phyloP scores from a whole-genome alignment of 2,113 vertebrate species.

The Cyprinodon tularosa region DNA sequence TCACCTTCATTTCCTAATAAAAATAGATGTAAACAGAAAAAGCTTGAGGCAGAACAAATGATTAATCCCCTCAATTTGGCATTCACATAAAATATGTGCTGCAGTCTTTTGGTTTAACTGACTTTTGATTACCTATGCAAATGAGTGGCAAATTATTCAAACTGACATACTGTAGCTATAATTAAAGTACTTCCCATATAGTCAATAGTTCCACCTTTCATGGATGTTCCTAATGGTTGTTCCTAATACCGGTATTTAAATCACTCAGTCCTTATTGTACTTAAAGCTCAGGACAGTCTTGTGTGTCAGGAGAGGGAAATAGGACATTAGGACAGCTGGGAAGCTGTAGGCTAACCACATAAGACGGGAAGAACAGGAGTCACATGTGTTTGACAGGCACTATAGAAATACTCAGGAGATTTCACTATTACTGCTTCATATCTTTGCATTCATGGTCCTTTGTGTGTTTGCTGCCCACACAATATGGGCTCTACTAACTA shows the following conservation, averaged over 20 bases:
- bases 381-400: constrained; percentile 60
- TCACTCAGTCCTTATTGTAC: constrained; percentile 21
- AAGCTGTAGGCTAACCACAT: constrained; percentile 36
- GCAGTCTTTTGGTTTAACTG: constrained; percentile 4
- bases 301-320: constrained; percentile 57
- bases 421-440: constrained; percentile 19
- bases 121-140: constrained; percentile 27
- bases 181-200: constrained; percentile 4
- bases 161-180: constrained; percentile 10
- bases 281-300: constrained; percentile 26
- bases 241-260: not conserved
- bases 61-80: not conserved
- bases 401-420: constrained; percentile 22
- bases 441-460: constrained; percentile 5
- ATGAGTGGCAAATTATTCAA: constrained; percentile 37
- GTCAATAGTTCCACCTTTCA: constrained; percentile 15
- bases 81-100: constrained; percentile 15
- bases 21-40: not conserved
- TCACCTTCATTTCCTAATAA: too few species aligned
- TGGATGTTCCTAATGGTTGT: constrained; percentile 13
- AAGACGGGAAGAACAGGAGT: constrained; percentile 22
- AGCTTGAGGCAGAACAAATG: not conserved
- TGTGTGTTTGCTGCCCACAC: constrained; percentile 24
- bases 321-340: constrained; percentile 60
- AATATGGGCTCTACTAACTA: constrained; percentile 17